phyloP scores from a whole-genome alignment of 1,140 invertebrate genomes.

The Heliothis subflexa region DNA sequence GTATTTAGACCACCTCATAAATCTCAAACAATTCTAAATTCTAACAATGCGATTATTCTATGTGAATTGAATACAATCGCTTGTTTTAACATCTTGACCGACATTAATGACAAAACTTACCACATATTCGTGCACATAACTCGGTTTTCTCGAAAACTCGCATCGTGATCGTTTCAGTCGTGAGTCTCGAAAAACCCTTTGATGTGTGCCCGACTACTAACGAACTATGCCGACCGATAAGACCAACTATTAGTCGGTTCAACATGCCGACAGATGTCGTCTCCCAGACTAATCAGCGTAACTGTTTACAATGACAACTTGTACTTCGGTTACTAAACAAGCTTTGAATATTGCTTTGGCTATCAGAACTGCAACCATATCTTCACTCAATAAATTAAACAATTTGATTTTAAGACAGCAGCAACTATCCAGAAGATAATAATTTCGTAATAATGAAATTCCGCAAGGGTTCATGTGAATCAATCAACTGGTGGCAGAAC shows the following conservation, averaged over 20 bases:
- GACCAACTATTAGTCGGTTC: constrained; percentile 70
- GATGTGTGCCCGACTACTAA: constrained; percentile 73
- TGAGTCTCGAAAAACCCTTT: constrained; percentile 72
- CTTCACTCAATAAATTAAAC: constrained; percentile 5
- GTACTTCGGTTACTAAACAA: constrained; percentile 36
- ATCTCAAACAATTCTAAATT: constrained; percentile 7
- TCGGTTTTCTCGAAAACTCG: constrained; percentile 75
- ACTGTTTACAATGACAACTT: constrained; percentile 57
- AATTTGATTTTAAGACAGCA: too few relatives aligned
- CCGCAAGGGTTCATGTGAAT: background rate
- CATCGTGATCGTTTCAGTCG: constrained; percentile 73
- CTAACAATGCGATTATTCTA: constrained; percentile 42
- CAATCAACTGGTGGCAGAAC: constrained; percentile 47
- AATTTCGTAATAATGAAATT: background rate
- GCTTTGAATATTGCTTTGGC: constrained; percentile 9
- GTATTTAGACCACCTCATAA: background rate
- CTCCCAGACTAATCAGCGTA: constrained; percentile 64
- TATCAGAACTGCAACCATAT: background rate
- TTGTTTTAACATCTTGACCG: constrained; percentile 45
- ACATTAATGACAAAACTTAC: constrained; percentile 49
- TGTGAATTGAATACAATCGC: constrained; percentile 47
- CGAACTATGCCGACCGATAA: constrained; percentile 71
- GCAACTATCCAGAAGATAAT: too few relatives aligned
- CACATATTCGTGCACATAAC: constrained; percentile 75
- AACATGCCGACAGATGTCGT: constrained; percentile 68